Conservation (phyloP, 2,888 invertebrate genomes). For the Platycheirus rosarum region DNA sequence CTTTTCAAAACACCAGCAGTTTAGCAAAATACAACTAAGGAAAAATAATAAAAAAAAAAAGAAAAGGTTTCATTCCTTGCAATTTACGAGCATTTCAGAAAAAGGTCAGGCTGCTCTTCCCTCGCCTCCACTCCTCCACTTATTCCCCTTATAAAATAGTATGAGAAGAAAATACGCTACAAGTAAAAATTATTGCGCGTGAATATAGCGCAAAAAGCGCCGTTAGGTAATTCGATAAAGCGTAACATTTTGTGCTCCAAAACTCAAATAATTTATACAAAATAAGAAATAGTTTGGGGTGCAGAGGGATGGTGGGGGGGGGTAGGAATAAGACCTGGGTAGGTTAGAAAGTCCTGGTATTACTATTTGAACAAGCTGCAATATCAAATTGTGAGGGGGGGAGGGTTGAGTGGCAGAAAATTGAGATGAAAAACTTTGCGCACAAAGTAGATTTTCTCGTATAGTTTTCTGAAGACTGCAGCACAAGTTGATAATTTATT, state of each 20-base stretch:
- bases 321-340: not conserved
- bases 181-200: slow-evolving; percentile 71
- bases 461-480: slow-evolving; percentile 66
- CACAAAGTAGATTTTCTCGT: slow-evolving; percentile 68
- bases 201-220: slow-evolving; percentile 74
- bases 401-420: not conserved
- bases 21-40: slow-evolving; percentile 11
- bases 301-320: not conserved
- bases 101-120: not conserved
- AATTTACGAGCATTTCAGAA: slow-evolving; percentile 27
- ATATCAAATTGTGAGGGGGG: not conserved
- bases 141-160: not conserved
- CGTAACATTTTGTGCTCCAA: slow-evolving; percentile 80
- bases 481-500: slow-evolving; percentile 74
- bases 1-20: slow-evolving; percentile 56
- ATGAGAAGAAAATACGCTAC: slow-evolving; percentile 45
- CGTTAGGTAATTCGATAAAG: slow-evolving; percentile 82
- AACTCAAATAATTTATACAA: slow-evolving; percentile 75
- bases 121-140: not conserved
- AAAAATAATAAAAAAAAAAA: too few relatives aligned
- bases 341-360: not conserved
- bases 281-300: slow-evolving; percentile 15
- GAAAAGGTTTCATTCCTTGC: slow-evolving; percentile 51
- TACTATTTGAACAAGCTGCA: slow-evolving; percentile 11
- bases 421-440: slow-evolving; percentile 66